These are phyloP conservation scores for Rhinoraja longicauda DNA, from an alignment of 2,797 vertebrate species.

Conservation along the genomic window DNA sequence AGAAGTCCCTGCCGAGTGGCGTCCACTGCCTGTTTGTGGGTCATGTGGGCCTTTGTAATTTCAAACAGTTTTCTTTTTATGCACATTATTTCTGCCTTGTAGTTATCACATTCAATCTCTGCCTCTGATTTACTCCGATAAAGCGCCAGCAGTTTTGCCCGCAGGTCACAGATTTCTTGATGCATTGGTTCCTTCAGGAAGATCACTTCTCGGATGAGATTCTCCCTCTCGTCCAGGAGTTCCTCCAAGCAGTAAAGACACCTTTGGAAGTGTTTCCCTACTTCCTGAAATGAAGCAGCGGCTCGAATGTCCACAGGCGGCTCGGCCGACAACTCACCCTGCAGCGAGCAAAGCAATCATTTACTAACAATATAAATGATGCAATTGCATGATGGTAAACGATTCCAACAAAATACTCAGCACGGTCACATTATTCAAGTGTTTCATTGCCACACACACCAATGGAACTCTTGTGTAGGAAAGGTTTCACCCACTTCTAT, in stretches of 20 bases:
- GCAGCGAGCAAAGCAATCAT: background rate
- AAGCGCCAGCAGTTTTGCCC: slow-evolving; percentile 61
- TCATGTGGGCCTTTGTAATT: slow-evolving; percentile 74
- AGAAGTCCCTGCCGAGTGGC: slow-evolving; percentile 68
- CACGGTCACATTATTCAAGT: no score
- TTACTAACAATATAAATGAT: background rate
- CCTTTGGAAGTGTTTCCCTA: slow-evolving; percentile 66
- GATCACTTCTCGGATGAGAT: slow-evolving; percentile 65
- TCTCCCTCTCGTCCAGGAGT: slow-evolving; percentile 68
- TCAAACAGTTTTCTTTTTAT: slow-evolving; percentile 75
- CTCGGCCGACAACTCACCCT: background rate
- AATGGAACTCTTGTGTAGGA: no score
- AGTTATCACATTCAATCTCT: slow-evolving; percentile 65
- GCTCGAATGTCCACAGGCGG: background rate
- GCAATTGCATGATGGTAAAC: background rate
- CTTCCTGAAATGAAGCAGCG: slow-evolving; percentile 48
- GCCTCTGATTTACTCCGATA: slow-evolving; percentile 60
- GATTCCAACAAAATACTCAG: background rate
- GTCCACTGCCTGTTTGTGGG: slow-evolving; percentile 74
- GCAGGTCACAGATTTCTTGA: slow-evolving; percentile 64
- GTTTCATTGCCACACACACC: no score
- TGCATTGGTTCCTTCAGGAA: slow-evolving; percentile 70
- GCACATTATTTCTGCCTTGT: slow-evolving; percentile 68
- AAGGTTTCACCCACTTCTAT: no score
- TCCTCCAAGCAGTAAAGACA: slow-evolving; percentile 68